Conservation (phyloP, 2,797 vertebrate species). For the Ptychobarbus kaznakovi region DNA sequence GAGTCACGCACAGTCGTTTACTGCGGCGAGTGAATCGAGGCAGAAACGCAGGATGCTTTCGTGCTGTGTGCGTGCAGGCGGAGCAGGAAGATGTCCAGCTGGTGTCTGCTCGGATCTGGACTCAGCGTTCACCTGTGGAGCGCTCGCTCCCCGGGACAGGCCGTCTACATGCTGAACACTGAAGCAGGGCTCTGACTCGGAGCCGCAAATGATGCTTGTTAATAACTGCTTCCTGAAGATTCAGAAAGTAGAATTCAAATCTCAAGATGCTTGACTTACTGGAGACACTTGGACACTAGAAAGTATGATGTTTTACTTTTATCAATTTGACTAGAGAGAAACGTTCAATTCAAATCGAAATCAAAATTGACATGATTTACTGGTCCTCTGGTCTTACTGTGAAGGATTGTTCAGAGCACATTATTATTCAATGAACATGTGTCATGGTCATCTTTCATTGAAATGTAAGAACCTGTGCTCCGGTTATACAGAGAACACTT, state of each 20-base stretch:
- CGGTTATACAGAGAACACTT: too few relatives aligned
- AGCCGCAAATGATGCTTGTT: background rate
- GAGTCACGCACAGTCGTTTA: background rate
- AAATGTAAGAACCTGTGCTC: background rate
- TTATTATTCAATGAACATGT: background rate
- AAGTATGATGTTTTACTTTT: background rate
- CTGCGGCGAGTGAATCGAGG: slow-evolving; percentile 19
- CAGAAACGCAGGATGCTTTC: slow-evolving; percentile 25
- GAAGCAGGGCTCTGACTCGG: background rate
- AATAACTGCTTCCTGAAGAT: background rate
- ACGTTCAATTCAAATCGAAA: background rate
- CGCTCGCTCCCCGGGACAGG: background rate
- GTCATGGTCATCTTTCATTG: background rate
- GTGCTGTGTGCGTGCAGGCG: background rate
- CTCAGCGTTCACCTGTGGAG: slow-evolving; percentile 8
- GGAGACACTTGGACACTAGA: background rate
- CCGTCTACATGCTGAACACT: background rate
- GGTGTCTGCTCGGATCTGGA: background rate
- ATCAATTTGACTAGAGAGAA: background rate
- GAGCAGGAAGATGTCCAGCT: slow-evolving; percentile 16
- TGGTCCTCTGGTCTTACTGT: background rate
- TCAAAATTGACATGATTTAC: background rate
- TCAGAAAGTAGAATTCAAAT: background rate
- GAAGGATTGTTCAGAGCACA: background rate
- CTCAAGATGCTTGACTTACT: background rate